These are phyloP conservation scores for Nipponacmea schrenckii DNA, from an alignment of 2,888 invertebrate species.

Conservation along the genomic window DNA sequence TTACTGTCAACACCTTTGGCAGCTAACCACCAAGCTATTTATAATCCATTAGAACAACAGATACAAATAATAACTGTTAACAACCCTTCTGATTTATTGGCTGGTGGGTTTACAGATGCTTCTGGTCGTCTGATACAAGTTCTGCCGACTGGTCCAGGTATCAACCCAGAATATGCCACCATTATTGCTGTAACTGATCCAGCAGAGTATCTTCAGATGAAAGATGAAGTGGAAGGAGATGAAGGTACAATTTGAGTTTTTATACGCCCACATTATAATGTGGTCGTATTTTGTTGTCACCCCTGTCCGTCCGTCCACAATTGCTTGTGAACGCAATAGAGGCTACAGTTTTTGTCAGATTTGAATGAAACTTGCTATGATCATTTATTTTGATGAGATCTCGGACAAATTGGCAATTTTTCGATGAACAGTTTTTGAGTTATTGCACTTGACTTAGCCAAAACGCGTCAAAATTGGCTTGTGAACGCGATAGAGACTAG, in stretches of 20 bases:
- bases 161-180: constrained; percentile 45
- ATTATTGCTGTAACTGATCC: constrained; percentile 49
- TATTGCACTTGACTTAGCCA: too few species aligned
- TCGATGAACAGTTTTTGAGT: too few species aligned
- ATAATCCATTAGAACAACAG: constrained; percentile 36
- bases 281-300: too few species aligned
- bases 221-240: not conserved
- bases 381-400: too few species aligned
- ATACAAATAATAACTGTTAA: constrained; percentile 59
- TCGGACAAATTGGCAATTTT: too few species aligned
- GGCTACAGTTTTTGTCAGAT: too few species aligned
- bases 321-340: too few species aligned
- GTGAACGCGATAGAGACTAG: too few species aligned
- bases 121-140: constrained; percentile 53
- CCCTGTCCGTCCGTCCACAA: too few species aligned
- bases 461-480: too few species aligned
- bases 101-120: constrained; percentile 34
- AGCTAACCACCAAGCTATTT: constrained; percentile 37
- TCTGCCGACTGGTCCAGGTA: constrained; percentile 34
- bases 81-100: constrained; percentile 44
- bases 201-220: constrained; percentile 27
- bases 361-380: too few species aligned
- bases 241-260: not conserved
- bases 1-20: constrained; percentile 49
- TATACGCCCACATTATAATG: too few species aligned